Percentiles rank a stretch among this genome's conserved stretches.
These are phyloP conservation scores for Athrips mouffetella DNA, from an alignment of 2,888 invertebrate species.

Conservation along the genomic window DNA sequence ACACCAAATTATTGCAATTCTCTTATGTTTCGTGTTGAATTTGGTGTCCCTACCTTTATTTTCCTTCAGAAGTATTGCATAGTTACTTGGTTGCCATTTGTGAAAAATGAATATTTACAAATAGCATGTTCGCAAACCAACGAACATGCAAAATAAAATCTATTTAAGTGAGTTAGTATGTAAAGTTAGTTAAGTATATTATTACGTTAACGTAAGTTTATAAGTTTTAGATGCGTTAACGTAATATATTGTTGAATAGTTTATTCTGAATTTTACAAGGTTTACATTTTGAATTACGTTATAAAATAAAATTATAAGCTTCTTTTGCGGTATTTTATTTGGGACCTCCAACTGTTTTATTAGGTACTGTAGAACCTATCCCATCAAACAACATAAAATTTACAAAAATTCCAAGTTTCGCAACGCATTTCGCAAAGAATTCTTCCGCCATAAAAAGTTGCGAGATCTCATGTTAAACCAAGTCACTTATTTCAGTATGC, in stretches of 20 bases:
- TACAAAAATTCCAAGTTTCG: too few relatives aligned
- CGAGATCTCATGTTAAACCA: too few relatives aligned
- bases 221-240: too few relatives aligned
- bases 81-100: constrained; percentile 56
- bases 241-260: constrained; percentile 70
- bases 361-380: too few relatives aligned
- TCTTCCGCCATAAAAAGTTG: too few relatives aligned
- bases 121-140: not conserved
- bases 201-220: constrained; percentile 55
- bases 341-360: too few relatives aligned
- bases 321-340: constrained; percentile 7
- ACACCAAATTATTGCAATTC: too few relatives aligned
- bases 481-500: too few relatives aligned
- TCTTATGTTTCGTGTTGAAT: too few relatives aligned
- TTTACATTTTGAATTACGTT: constrained; percentile 74
- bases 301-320: constrained; percentile 59
- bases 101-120: constrained; percentile 34
- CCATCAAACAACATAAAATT: too few relatives aligned
- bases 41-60: too few relatives aligned
- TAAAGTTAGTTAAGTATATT: constrained; percentile 19
- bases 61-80: constrained; percentile 4
- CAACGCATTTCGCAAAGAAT: too few relatives aligned
- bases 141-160: constrained; percentile 20
- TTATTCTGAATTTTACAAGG: constrained; percentile 74
- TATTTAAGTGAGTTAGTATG: constrained; percentile 15